Conservation (phyloP, 2,113 vertebrate genomes). For the Bagarius yarrelli region DNA sequence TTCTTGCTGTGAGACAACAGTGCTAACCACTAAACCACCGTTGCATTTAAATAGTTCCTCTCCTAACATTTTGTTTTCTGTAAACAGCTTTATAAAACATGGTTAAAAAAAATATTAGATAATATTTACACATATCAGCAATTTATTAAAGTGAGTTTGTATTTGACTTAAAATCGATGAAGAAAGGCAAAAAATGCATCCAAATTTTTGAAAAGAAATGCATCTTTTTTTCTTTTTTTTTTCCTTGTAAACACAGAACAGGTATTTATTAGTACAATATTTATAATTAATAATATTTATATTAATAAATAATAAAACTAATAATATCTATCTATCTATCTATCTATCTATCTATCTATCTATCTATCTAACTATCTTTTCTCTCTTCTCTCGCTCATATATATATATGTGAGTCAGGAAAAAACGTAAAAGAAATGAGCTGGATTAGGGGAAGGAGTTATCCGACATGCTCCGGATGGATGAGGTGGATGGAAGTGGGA, state of each 20-base stretch:
- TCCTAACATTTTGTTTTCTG: not conserved
- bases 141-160: not conserved
- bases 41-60: too few species aligned
- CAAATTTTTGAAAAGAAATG: not conserved
- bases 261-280: not conserved
- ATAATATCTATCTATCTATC: too few species aligned
- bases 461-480: constrained; percentile 27
- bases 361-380: too few species aligned
- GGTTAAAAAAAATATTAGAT: not conserved
- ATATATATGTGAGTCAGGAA: too few species aligned
- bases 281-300: not conserved
- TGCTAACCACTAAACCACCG: too few species aligned
- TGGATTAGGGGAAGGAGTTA: constrained; percentile 32
- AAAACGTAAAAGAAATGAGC: too few species aligned
- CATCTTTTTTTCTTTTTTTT: not conserved
- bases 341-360: too few species aligned
- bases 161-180: not conserved
- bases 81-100: not conserved
- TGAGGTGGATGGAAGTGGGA: constrained; percentile 33
- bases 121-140: too few species aligned
- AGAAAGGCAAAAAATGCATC: too few species aligned
- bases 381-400: too few species aligned
- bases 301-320: too few species aligned
- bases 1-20: too few species aligned
- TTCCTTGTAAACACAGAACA: not conserved